Evolutionary conservation across 1,140 invertebrate species (phyloP).

Genomic region (Coelopa frigida): DNA sequence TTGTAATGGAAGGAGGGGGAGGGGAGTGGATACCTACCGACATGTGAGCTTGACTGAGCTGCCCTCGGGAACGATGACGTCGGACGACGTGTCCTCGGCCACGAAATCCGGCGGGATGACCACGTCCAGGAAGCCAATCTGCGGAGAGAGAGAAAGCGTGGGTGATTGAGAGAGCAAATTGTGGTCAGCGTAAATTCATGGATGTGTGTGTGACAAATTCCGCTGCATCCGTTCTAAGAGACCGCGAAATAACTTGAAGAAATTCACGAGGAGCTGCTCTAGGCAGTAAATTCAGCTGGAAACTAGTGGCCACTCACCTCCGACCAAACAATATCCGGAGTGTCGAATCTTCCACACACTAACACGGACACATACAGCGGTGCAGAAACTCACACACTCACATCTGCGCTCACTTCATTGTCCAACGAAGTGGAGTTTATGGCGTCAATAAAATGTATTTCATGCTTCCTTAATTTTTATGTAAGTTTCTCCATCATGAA

Average conservation of each 20-base stretch:
- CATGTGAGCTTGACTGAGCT: constrained; percentile 59
- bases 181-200: constrained; percentile 15
- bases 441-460: constrained; percentile 46
- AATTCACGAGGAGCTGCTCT: too few species aligned
- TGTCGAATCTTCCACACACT: too few species aligned
- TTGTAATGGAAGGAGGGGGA: not conserved
- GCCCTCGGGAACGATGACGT: constrained; percentile 74
- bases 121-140: constrained; percentile 75
- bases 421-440: constrained; percentile 45
- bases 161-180: too few species aligned
- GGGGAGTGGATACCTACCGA: constrained; percentile 31
- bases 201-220: constrained; percentile 20
- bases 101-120: constrained; percentile 80
- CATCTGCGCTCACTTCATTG: constrained; percentile 41
- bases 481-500: constrained; percentile 26
- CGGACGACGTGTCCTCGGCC: constrained; percentile 70
- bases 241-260: too few species aligned
- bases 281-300: too few species aligned
- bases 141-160: constrained; percentile 30
- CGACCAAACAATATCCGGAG: too few species aligned
- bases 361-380: too few species aligned
- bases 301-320: too few species aligned
- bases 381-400: too few species aligned
- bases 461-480: constrained; percentile 46
- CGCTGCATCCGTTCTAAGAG: too few species aligned